A percentile compares a stretch with the other conserved stretches of the same genome.
These are phyloP conservation scores for Eurois occulta DNA, from an alignment of 2,888 invertebrate genomes.

Conservation along the genomic window DNA sequence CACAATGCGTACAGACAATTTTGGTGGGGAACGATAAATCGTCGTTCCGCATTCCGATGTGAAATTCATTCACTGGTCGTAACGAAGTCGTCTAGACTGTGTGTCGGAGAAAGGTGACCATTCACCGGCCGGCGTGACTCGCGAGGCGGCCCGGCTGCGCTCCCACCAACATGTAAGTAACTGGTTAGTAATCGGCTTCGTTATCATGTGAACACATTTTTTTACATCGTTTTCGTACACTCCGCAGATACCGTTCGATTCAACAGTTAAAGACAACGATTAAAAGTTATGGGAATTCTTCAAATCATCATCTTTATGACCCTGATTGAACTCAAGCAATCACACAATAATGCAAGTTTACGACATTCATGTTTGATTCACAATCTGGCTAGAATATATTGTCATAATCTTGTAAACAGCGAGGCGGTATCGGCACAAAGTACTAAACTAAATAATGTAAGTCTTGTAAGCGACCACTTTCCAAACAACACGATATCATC, in stretches of 20 bases:
- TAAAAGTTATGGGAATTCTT: conserved; percentile 40
- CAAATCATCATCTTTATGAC: conserved; percentile 17
- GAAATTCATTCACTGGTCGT: conserved; percentile 88
- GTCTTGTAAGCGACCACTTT: conserved; percentile 82
- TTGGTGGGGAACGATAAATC: conserved; percentile 82
- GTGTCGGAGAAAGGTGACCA: conserved; percentile 90
- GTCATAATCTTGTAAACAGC: conserved; percentile 44
- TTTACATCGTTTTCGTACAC: conserved; percentile 43
- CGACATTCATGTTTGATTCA: conserved; percentile 23
- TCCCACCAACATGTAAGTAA: conserved; percentile 82
- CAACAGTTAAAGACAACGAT: conserved; percentile 47
- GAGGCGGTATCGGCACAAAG: conserved; percentile 72
- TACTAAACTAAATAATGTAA: conserved; percentile 71
- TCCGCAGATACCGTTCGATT: conserved; percentile 53
- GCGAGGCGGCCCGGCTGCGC: conserved; percentile 76
- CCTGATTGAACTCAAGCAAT: conserved; percentile 32
- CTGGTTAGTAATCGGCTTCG: conserved; percentile 72
- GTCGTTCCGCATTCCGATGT: conserved; percentile 89
- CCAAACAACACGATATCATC: conserved; percentile 88
- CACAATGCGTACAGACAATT: conserved; percentile 78
- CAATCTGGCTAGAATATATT: conserved; percentile 37
- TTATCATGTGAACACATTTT: conserved; percentile 62
- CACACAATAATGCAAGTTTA: conserved; percentile 19
- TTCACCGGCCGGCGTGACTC: conserved; percentile 83
- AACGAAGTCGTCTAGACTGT: conserved; percentile 88